phyloP scores from a whole-genome alignment of 1,140 invertebrate species.

The Harpegnathos saltator region DNA sequence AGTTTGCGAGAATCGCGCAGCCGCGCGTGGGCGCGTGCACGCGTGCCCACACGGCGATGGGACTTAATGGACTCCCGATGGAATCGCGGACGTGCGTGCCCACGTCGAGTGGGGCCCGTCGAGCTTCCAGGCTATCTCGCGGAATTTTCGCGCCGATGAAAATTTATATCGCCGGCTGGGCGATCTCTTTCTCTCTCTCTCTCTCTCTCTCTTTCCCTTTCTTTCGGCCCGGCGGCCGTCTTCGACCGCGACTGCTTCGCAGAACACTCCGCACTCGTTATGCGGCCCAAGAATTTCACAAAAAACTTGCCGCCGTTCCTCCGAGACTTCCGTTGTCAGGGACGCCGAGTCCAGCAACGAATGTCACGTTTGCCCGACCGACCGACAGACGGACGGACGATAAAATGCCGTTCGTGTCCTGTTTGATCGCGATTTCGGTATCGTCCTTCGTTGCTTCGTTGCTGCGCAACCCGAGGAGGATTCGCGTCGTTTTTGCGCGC shows the following conservation, averaged over 20 bases:
- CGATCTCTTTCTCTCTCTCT: too few species aligned
- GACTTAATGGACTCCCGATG: slow-evolving; percentile 79
- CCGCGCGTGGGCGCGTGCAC: slow-evolving; percentile 65
- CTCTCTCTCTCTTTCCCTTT: too few species aligned
- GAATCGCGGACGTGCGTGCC: slow-evolving; percentile 59
- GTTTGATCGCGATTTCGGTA: slow-evolving; percentile 6
- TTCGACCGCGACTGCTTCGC: slow-evolving; percentile 53
- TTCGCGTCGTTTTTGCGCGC: slow-evolving; percentile 17
- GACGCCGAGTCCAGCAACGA: slow-evolving; percentile 39
- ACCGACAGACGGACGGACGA: neutral
- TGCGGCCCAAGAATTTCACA: slow-evolving; percentile 57
- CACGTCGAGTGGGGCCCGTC: slow-evolving; percentile 70
- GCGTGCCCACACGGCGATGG: slow-evolving; percentile 73
- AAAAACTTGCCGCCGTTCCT: slow-evolving; percentile 71
- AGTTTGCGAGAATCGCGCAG: too few species aligned
- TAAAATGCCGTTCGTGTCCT: slow-evolving; percentile 38
- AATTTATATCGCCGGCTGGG: slow-evolving; percentile 43
- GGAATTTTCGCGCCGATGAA: slow-evolving; percentile 35
- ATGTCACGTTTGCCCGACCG: slow-evolving; percentile 23
- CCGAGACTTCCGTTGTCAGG: slow-evolving; percentile 69
- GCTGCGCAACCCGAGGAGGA: too few species aligned
- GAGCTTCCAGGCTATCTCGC: slow-evolving; percentile 29
- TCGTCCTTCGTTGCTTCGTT: slow-evolving; percentile 10
- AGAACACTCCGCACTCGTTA: slow-evolving; percentile 69
- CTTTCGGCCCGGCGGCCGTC: too few species aligned